Evolutionary conservation across 92 coral and sea anemone genomes (phyloP).

Genomic region (Chrysogorgia sp.): DNA sequence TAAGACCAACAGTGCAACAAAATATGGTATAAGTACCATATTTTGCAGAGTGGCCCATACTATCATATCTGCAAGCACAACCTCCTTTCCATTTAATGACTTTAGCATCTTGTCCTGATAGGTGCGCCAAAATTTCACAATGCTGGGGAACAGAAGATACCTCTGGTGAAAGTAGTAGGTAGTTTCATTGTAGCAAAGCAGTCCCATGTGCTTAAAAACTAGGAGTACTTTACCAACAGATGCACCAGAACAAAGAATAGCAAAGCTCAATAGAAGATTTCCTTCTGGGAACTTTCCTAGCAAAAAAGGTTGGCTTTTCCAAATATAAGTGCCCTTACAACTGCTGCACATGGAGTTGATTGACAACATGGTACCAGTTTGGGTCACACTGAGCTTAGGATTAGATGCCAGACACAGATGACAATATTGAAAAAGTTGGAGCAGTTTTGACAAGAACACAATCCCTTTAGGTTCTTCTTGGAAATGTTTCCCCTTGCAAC

Average conservation of each 20-base stretch:
- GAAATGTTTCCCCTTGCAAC: too few species aligned
- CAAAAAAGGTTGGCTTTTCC: slow-evolving; percentile 52
- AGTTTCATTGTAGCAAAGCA: slow-evolving; percentile 29
- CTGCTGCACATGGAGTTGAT: slow-evolving; percentile 27
- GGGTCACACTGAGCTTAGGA: not conserved
- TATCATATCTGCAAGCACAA: slow-evolving; percentile 44
- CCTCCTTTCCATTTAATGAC: slow-evolving; percentile 28
- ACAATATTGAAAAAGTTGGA: not conserved
- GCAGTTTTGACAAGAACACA: too few species aligned
- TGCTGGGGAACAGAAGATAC: slow-evolving; percentile 40
- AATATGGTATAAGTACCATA: too few species aligned
- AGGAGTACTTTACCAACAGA: slow-evolving; percentile 36
- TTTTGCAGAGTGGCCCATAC: too few species aligned
- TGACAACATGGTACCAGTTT: slow-evolving; percentile 45
- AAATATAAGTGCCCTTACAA: slow-evolving; percentile 17
- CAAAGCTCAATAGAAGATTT: slow-evolving; percentile 54
- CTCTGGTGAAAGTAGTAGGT: slow-evolving; percentile 47
- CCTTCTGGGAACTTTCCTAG: slow-evolving; percentile 54
- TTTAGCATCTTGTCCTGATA: slow-evolving; percentile 37
- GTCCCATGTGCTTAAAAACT: slow-evolving; percentile 53
- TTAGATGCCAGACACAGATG: not conserved
- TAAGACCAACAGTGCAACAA: too few species aligned
- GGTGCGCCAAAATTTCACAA: slow-evolving; percentile 43
- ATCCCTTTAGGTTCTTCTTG: too few species aligned
- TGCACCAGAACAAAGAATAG: slow-evolving; percentile 53